A percentile compares a stretch with the other conserved stretches of the same genome.
Evolutionary conservation across 2,888 invertebrate genomes (phyloP).

Genomic region (Bembecia ichneumoniformis): DNA sequence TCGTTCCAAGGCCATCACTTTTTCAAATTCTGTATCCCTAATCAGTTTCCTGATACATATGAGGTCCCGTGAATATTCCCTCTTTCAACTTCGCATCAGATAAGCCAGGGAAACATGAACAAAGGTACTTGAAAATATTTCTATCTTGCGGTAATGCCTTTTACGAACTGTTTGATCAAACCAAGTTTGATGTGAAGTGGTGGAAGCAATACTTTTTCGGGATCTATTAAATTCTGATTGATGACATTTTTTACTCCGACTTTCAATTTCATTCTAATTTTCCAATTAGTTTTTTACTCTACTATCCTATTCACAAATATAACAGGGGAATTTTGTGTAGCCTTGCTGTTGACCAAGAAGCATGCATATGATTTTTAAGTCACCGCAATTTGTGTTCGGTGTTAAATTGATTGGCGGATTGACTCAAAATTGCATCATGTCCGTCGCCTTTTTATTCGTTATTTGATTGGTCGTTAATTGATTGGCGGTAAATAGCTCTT

Average conservation of each 20-base stretch:
- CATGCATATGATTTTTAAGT: not conserved
- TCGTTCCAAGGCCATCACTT: too few relatives aligned
- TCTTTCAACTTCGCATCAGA: not conserved
- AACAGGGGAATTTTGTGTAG: not conserved
- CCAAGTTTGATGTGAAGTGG: not conserved
- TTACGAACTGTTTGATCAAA: not conserved
- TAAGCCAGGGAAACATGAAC: not conserved
- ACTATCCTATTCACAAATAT: not conserved
- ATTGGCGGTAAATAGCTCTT: too few relatives aligned
- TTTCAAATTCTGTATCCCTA: not conserved
- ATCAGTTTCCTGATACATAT: not conserved
- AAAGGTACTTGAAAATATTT: too few relatives aligned
- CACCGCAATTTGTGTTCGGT: too few relatives aligned
- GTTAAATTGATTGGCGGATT: too few relatives aligned
- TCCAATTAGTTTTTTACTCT: not conserved
- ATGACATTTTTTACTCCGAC: not conserved
- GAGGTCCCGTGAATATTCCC: not conserved
- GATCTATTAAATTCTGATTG: not conserved
- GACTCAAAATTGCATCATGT: too few relatives aligned
- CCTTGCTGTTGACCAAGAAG: not conserved
- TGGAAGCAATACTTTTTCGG: not conserved
- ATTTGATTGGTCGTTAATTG: too few relatives aligned
- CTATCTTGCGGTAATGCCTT: too few relatives aligned
- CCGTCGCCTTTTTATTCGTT: too few relatives aligned
- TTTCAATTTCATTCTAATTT: not conserved